Conservation (phyloP, 2,113 vertebrate genomes). For the Phaetusa simplex region DNA sequence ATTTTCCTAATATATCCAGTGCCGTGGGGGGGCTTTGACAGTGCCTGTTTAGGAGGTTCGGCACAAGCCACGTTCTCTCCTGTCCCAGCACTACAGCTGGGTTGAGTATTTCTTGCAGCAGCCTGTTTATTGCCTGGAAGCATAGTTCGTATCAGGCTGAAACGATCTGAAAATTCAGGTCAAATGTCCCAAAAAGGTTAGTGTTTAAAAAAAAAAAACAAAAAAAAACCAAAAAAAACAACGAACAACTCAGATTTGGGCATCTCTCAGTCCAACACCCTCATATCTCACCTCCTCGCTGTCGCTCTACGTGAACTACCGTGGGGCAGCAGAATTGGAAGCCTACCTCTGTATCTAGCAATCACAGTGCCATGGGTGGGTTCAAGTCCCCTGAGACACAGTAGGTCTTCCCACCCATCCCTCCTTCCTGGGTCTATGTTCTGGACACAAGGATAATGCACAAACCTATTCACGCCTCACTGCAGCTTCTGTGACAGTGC, state of each 20-base stretch:
- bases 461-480: not conserved
- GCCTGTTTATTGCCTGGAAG: not conserved
- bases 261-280: not conserved
- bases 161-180: not conserved
- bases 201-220: not conserved
- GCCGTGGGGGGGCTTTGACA: not conserved
- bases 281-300: not conserved
- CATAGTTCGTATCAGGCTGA: not conserved
- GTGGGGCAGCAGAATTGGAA: not conserved
- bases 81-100: not conserved
- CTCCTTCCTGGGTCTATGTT: not conserved
- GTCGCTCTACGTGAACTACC: not conserved
- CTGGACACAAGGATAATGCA: not conserved
- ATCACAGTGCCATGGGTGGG: rapidly evolving
- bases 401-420: not conserved
- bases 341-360: not conserved
- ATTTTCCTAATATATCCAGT: not conserved
- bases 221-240: not conserved
- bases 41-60: not conserved
- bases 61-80: not conserved
- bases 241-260: not conserved
- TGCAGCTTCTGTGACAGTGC: not conserved
- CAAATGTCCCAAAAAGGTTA: not conserved
- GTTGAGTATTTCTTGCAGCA: not conserved
- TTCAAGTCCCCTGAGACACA: not conserved